Conservation (phyloP, 1,140 invertebrate species). For the Orius insidiosus region DNA sequence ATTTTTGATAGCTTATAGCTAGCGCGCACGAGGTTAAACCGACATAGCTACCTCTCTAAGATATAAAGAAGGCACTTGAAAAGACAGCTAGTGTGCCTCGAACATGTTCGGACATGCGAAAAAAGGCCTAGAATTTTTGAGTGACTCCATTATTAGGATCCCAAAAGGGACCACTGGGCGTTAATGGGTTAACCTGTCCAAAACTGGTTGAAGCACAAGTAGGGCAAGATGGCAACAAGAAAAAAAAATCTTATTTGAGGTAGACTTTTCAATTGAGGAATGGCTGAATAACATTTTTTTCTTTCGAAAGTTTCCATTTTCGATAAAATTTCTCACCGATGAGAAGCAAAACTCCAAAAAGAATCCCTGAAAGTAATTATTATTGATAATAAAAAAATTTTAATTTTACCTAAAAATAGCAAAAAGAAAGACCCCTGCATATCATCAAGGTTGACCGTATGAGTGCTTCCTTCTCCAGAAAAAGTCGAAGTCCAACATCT, state of each 20-base stretch:
- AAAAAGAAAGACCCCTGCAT: constrained; percentile 83
- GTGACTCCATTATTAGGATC: not conserved
- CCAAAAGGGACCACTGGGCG: not conserved
- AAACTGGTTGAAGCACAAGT: not conserved
- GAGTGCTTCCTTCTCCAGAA: constrained; percentile 49
- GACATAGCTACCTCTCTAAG: not conserved
- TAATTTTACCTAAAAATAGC: constrained; percentile 45
- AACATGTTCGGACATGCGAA: too few relatives aligned
- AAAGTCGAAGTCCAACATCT: constrained; percentile 46
- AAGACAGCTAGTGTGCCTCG: too few relatives aligned
- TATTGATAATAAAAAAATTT: not conserved
- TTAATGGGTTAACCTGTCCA: not conserved
- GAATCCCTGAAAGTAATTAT: not conserved
- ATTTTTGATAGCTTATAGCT: too few relatives aligned
- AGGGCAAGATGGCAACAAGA: not conserved
- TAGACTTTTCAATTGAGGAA: not conserved
- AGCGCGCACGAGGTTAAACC: too few relatives aligned
- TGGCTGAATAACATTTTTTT: constrained; percentile 1
- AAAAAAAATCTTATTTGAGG: not conserved
- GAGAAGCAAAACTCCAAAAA: not conserved
- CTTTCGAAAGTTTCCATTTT: constrained; percentile 2
- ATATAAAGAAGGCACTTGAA: too few relatives aligned
- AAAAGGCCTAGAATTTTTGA: not conserved
- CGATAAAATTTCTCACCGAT: not conserved
- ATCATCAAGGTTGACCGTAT: constrained; percentile 68